Evolutionary conservation across 2,888 invertebrate species (phyloP).

Genomic region (Saturnia japonica): DNA sequence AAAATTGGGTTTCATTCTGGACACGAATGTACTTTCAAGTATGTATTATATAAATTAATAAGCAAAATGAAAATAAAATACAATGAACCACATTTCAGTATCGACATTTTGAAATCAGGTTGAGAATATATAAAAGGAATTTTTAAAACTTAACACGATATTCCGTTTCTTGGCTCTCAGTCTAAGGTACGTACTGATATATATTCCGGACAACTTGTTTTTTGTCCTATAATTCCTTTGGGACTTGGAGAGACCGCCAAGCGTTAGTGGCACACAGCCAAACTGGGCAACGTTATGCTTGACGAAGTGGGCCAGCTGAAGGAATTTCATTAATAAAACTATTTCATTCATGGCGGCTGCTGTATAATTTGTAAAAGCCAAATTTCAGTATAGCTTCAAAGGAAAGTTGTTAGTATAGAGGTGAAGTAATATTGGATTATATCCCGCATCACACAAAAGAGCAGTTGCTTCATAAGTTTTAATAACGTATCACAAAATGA

Average conservation of each 20-base stretch:
- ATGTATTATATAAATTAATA: neutral
- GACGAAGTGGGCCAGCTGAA: slow-evolving; percentile 50
- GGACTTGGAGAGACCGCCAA: slow-evolving; percentile 18
- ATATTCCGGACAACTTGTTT: slow-evolving; percentile 14
- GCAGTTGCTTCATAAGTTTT: neutral
- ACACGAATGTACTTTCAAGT: neutral
- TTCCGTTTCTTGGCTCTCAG: slow-evolving; percentile 13
- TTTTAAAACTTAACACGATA: neutral
- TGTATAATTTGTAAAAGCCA: slow-evolving; percentile 34
- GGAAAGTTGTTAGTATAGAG: slow-evolving; percentile 20
- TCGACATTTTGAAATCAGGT: neutral
- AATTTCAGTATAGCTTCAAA: slow-evolving; percentile 20
- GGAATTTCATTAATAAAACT: slow-evolving; percentile 74
- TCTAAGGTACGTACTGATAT: slow-evolving; percentile 4
- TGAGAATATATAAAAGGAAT: neutral
- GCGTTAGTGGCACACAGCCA: slow-evolving; percentile 62
- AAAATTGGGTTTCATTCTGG: neutral
- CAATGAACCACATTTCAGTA: neutral
- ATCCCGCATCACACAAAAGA: neutral
- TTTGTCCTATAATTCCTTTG: slow-evolving; percentile 44
- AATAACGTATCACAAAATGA: slow-evolving; percentile 2
- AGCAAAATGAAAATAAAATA: neutral
- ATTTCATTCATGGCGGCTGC: slow-evolving; percentile 45
- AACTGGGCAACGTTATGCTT: slow-evolving; percentile 54
- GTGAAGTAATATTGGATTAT: slow-evolving; percentile 16